These are phyloP conservation scores for Amphipyra tragopoginis DNA, from an alignment of 2,888 invertebrate genomes.

Conservation along the genomic window DNA sequence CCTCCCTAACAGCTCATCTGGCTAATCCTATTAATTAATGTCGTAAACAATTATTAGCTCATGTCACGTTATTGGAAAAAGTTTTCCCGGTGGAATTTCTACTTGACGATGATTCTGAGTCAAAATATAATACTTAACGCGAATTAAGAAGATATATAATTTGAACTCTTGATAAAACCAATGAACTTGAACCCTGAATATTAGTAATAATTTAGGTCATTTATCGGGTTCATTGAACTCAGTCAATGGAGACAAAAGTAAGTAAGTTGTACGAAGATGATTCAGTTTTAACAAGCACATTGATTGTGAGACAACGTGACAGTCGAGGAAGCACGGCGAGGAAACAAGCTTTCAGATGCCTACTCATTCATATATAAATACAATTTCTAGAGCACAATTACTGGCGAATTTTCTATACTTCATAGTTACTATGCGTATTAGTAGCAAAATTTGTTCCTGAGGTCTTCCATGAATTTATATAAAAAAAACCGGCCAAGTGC, in stretches of 20 bases:
- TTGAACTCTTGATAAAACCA: conserved; percentile 25
- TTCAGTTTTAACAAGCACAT: conserved; percentile 9
- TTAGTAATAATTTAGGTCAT: conserved; percentile 30
- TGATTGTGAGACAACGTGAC: not conserved
- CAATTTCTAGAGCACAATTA: too few relatives aligned
- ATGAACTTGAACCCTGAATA: conserved; percentile 20
- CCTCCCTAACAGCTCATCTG: too few relatives aligned
- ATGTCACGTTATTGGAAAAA: too few relatives aligned
- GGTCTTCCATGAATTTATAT: too few relatives aligned
- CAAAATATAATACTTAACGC: not conserved
- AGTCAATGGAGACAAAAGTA: conserved; percentile 32
- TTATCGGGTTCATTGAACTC: conserved; percentile 40
- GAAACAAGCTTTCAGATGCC: too few relatives aligned
- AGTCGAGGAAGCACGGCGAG: not conserved
- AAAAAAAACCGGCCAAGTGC: too few relatives aligned
- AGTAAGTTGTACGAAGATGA: conserved; percentile 1
- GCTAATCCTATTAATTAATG: too few relatives aligned
- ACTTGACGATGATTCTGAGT: conserved; percentile 3
- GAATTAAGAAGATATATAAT: conserved; percentile 13
- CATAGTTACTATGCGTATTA: too few relatives aligned
- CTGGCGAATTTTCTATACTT: too few relatives aligned
- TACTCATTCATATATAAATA: too few relatives aligned
- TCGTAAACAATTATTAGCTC: too few relatives aligned
- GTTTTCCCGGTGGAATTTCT: conserved; percentile 2
- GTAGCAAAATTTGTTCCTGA: too few relatives aligned